Percentiles rank a stretch among this genome's conserved stretches.
Conservation (phyloP, 2,797 vertebrate genomes). For the Lemur catta region DNA sequence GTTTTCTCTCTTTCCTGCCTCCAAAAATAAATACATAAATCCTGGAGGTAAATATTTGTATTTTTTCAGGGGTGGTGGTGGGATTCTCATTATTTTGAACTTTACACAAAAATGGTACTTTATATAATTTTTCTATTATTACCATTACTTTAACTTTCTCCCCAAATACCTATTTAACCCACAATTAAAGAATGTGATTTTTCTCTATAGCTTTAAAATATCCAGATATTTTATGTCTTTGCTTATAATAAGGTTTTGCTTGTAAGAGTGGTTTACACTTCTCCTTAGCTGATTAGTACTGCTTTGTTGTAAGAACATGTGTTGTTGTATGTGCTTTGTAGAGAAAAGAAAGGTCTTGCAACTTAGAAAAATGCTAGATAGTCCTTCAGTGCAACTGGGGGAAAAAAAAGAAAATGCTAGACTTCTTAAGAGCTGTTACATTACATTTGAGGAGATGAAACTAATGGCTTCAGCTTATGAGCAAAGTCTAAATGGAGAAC, state of each 20-base stretch:
- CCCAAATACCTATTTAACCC: not conserved
- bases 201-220: constrained; percentile 4
- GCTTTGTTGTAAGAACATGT: not conserved
- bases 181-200: not conserved
- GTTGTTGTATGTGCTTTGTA: not conserved
- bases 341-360: not conserved
- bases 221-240: not conserved
- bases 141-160: not conserved
- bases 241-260: not conserved
- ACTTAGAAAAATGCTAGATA: not conserved
- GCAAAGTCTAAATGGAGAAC: not conserved
- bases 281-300: not conserved
- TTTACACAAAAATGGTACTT: not conserved
- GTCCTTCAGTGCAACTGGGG: not conserved
- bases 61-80: not conserved
- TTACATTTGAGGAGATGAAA: not conserved
- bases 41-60: not conserved
- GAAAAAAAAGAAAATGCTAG: not conserved
- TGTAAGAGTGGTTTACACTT: not conserved
- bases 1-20: not conserved
- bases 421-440: not conserved
- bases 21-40: not conserved
- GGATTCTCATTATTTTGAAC: not conserved
- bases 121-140: not conserved
- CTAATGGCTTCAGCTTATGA: not conserved